Evolutionary conservation across 2,113 vertebrate species (phyloP), one percentile per base, ranked within the genome.

Genomic region (Heloderma charlesbogerti): DNA sequence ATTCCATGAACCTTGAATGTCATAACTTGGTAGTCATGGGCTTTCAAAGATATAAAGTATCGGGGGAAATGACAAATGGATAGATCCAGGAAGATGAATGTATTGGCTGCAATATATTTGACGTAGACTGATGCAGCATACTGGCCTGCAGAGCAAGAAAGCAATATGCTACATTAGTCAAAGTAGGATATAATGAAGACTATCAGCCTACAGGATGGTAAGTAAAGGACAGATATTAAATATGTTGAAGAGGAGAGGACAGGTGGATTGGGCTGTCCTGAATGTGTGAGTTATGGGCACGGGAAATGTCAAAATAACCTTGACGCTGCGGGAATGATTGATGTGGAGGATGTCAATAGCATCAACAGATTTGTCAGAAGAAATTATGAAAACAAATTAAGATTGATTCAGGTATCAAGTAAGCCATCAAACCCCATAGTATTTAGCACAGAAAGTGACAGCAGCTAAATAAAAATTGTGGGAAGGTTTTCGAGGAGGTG

Each of bases 331-430:
- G 45, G 81, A 79, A 43, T 85, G 90, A 88, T 84, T 75, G 86
- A 84, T 72, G n/a, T 29, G n/a, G 81, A 79, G 82, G 63, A 37
- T 78, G 40, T 84, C 72, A 60, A 15, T 60, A 63, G 72, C 63
- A 85, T 85, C 82, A 85, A 84, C 60, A 71, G 72, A 57, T 84
- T 84, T 91, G 81, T 84, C 86, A 84, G 51, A 69, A 37, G 74
- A 91, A 91, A 91, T 88, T 84, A 91, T 80, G 48, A 69, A 84
- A 91, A 71, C 85, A 79, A 88, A 85, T 88, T 88, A 88, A 91
- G 72, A 91, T 84, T 88, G 80, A 88, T 91, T 60, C 71, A 88
- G 71, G 84, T 79, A 85, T 88, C 81, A 79, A 71, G 51, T 54
- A 69, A 88, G 87, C 81, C 72, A 71, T 69, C 60, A 91, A 85